phyloP scores from a whole-genome alignment of 2,888 invertebrate genomes.

The Beris chalybata region DNA sequence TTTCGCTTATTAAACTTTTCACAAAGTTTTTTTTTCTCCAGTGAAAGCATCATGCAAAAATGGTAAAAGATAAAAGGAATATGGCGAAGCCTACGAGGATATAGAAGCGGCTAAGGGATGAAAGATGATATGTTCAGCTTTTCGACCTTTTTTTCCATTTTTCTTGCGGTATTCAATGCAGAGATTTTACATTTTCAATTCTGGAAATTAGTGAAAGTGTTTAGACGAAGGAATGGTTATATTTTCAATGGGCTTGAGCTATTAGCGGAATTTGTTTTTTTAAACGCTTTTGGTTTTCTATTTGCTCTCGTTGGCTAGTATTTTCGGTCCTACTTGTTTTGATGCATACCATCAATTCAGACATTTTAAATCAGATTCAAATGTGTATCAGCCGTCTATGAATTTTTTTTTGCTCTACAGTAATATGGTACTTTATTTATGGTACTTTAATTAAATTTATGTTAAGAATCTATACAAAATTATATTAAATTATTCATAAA shows the following conservation, averaged over 20 bases:
- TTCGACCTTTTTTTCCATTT: conserved; percentile 14
- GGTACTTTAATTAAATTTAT: too few species aligned
- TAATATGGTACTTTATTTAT: too few species aligned
- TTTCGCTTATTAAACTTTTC: conserved; percentile 34
- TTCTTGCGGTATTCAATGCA: conserved; percentile 30
- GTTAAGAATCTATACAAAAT: too few species aligned
- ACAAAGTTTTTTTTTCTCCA: conserved; percentile 28
- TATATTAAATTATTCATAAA: too few species aligned
- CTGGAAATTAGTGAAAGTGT: conserved; percentile 27
- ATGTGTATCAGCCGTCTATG: too few species aligned
- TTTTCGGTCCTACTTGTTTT: too few species aligned
- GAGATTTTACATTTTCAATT: conserved; percentile 31
- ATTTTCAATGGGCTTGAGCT: not conserved
- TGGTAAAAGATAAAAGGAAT: conserved; percentile 21
- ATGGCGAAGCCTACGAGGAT: conserved; percentile 24
- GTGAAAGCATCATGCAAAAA: conserved; percentile 1
- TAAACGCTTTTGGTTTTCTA: conserved; percentile 6
- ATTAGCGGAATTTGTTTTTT: conserved; percentile 30
- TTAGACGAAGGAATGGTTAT: conserved; percentile 10
- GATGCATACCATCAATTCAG: too few species aligned
- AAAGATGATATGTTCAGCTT: conserved; percentile 12
- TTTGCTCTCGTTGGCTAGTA: too few species aligned
- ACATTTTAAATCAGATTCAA: too few species aligned
- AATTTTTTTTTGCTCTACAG: too few species aligned
- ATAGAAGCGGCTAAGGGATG: conserved; percentile 1